Evolutionary conservation across 1,140 invertebrate species (phyloP).

Genomic region (Caenorhabditis inopinata): DNA sequence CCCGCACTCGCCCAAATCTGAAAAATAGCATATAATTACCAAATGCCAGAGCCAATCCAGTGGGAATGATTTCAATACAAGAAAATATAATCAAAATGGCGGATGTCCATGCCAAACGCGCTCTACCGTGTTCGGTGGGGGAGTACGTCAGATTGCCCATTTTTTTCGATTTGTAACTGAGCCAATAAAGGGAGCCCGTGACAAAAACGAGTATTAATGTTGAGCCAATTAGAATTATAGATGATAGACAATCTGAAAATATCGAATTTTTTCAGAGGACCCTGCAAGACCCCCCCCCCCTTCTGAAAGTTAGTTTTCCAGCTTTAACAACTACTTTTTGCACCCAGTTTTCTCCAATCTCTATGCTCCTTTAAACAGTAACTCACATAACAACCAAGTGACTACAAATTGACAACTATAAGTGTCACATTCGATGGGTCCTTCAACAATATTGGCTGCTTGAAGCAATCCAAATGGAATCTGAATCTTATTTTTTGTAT

Average conservation of each 20-base stretch:
- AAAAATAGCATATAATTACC: not conserved
- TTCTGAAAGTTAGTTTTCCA: too few relatives aligned
- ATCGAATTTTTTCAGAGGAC: too few relatives aligned
- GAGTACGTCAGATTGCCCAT: not conserved
- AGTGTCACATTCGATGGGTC: not conserved
- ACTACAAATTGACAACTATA: not conserved
- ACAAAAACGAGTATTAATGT: not conserved
- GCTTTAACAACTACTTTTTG: too few relatives aligned
- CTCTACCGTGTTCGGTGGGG: not conserved
- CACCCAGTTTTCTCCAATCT: too few relatives aligned
- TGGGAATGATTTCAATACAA: not conserved
- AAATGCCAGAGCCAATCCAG: not conserved
- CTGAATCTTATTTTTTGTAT: too few relatives aligned
- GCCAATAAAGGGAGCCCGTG: not conserved
- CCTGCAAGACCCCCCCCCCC: too few relatives aligned
- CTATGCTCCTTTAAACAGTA: too few relatives aligned
- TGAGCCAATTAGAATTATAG: not conserved
- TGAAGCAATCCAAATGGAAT: not conserved
- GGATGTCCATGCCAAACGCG: not conserved
- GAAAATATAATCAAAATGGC: not conserved
- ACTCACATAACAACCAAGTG: not conserved
- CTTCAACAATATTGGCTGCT: not conserved
- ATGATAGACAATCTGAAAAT: not conserved
- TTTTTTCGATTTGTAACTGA: constrained; percentile 10
- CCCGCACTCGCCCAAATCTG: not conserved